phyloP scores from a whole-genome alignment of 2,797 vertebrate genomes.

The Pangasius djambal region DNA sequence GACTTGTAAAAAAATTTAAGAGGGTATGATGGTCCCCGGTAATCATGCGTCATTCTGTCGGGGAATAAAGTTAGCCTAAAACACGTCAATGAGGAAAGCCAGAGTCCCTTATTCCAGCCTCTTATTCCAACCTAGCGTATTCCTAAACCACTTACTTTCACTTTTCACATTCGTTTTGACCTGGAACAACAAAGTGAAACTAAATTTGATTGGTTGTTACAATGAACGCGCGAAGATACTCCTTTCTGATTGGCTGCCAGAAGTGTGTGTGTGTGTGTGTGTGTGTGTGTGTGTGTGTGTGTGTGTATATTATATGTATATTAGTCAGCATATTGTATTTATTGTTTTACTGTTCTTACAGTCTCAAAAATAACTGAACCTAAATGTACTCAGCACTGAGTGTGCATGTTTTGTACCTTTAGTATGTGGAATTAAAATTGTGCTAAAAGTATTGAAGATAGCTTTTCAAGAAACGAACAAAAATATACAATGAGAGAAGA shows the following conservation, averaged over 20 bases:
- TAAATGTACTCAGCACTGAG: neutral
- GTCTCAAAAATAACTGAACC: neutral
- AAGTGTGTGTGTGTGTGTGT: neutral
- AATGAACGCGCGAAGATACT: neutral
- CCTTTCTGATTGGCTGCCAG: neutral
- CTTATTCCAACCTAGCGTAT: neutral
- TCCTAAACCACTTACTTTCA: neutral
- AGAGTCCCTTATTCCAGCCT: neutral
- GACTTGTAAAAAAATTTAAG: accelerated
- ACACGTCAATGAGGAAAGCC: neutral
- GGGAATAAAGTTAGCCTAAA: neutral
- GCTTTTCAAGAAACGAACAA: too few species aligned
- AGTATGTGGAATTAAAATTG: neutral
- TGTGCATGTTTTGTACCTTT: neutral
- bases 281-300: neutral
- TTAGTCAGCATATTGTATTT: neutral
- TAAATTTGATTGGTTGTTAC: neutral
- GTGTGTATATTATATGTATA: too few species aligned
- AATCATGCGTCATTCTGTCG: accelerated
- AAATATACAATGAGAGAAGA: too few species aligned
- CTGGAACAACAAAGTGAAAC: neutral
- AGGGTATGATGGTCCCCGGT: too few species aligned
- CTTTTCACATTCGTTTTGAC: neutral
- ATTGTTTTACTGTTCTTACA: neutral
- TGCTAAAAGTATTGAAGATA: too few species aligned